Conservation (phyloP, 2,888 invertebrate genomes). For the Aporophyla lueneburgensis region DNA sequence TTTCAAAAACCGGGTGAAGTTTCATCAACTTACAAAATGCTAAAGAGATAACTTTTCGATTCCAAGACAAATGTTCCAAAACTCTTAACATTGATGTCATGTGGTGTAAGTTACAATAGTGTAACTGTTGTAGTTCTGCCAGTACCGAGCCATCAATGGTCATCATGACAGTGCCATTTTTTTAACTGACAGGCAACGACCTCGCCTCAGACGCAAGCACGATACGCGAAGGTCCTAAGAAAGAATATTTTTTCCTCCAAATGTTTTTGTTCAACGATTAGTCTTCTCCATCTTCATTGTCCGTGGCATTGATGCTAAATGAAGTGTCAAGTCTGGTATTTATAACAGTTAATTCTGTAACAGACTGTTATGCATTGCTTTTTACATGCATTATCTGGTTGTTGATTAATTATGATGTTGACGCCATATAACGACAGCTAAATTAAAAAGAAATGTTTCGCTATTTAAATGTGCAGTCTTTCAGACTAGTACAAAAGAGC, state of each 20-base stretch:
- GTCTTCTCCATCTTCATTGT: conserved; percentile 76
- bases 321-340: conserved; percentile 81
- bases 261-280: conserved; percentile 76
- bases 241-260: conserved; percentile 66
- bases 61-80: conserved; percentile 22
- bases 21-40: neutral
- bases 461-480: conserved; percentile 6
- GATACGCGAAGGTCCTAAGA: conserved; percentile 74
- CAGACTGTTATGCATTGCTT: conserved; percentile 61
- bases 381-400: conserved; percentile 49
- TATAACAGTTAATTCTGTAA: conserved; percentile 76
- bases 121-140: conserved; percentile 81
- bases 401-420: conserved; percentile 45
- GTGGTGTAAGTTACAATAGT: conserved; percentile 72
- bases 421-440: conserved; percentile 6
- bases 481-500: conserved; percentile 12
- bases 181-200: conserved; percentile 82
- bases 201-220: conserved; percentile 73
- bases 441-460: conserved; percentile 15
- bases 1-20: neutral
- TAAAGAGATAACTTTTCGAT: conserved; percentile 19
- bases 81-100: conserved; percentile 42
- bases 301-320: conserved; percentile 84
- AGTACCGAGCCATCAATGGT: conserved; percentile 81
- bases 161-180: conserved; percentile 79